These are phyloP conservation scores for Neomorphus geoffroyi DNA, from an alignment of 2,797 vertebrate genomes.

Conservation along the genomic window DNA sequence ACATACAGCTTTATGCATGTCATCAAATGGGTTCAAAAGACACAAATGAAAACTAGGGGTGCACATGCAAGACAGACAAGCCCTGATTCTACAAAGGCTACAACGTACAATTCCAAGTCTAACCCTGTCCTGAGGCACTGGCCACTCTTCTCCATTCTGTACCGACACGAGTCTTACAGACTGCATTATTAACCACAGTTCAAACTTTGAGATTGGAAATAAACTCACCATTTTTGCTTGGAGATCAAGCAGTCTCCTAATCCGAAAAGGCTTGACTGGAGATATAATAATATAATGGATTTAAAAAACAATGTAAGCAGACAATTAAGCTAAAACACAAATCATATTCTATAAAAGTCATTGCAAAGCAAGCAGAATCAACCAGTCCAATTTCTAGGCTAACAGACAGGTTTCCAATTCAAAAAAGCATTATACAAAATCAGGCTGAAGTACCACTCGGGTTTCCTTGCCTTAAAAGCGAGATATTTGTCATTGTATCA, in stretches of 20 bases:
- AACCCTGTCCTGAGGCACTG: background rate
- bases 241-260: slow-evolving; percentile 88
- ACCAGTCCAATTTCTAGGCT: background rate
- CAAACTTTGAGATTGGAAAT: background rate
- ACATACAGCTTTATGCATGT: background rate
- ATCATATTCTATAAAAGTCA: background rate
- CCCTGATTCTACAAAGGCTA: background rate
- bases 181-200: background rate
- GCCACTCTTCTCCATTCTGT: background rate
- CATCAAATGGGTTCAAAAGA: background rate
- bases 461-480: background rate
- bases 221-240: slow-evolving; percentile 88
- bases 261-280: slow-evolving; percentile 88
- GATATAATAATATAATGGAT: background rate
- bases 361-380: background rate
- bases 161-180: background rate
- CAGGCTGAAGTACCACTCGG: background rate
- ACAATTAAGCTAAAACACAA: background rate
- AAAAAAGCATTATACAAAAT: background rate
- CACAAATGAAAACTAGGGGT: background rate
- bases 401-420: background rate
- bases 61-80: background rate
- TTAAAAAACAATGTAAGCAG: background rate
- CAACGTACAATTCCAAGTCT: background rate
- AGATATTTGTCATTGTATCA: background rate